Percentiles rank a stretch among this genome's conserved stretches.
Conservation (phyloP, 2,797 vertebrate genomes). For the Phylloscopus collybita region DNA sequence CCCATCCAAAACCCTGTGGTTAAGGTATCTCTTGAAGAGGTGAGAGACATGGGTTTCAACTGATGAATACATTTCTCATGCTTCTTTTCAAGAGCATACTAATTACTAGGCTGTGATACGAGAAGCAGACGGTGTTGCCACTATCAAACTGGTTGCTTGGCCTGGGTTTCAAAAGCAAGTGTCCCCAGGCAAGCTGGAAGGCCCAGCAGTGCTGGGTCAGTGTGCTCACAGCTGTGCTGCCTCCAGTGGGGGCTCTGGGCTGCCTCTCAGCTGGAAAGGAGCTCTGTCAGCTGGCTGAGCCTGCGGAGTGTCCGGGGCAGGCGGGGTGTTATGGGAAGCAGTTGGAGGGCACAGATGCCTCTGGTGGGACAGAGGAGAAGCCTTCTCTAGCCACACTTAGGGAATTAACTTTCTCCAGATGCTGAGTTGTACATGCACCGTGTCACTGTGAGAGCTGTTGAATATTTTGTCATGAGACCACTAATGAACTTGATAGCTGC, state of each 20-base stretch:
- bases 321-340: rapidly evolving
- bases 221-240: background rate
- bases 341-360: background rate
- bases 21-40: conserved; percentile 13
- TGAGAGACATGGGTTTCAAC: conserved; percentile 34
- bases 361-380: background rate
- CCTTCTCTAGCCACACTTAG: background rate
- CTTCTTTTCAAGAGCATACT: conserved; percentile 19
- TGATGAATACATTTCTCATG: background rate
- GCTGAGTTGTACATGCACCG: background rate
- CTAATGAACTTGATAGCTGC: background rate
- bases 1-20: conserved; percentile 8
- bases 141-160: background rate
- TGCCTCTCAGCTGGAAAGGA: rapidly evolving
- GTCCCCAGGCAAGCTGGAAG: background rate
- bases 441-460: background rate
- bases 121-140: background rate
- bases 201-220: background rate
- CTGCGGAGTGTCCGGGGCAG: background rate
- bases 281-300: background rate
- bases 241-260: background rate
- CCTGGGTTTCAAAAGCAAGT: background rate
- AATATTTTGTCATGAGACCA: background rate
- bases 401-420: background rate
- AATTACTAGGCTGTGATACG: background rate